Conservation (phyloP, 2,797 vertebrate genomes). For the Sardinella longiceps region DNA sequence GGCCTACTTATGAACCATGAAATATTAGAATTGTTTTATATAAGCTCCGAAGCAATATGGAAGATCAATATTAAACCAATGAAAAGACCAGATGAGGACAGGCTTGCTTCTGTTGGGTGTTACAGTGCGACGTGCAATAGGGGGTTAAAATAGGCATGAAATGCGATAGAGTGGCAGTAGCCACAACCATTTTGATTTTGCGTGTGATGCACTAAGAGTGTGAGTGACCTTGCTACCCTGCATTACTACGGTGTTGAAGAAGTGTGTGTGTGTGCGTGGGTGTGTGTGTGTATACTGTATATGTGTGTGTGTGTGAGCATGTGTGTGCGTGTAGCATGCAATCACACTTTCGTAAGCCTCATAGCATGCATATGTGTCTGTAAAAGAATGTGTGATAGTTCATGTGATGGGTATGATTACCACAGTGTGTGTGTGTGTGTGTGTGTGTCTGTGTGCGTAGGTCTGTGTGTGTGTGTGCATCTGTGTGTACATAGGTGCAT, state of each 20-base stretch:
- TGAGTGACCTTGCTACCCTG: background rate
- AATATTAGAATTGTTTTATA: background rate
- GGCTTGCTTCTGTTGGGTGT: background rate
- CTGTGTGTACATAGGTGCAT: too few relatives aligned
- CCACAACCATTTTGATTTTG: background rate
- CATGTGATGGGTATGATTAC: background rate
- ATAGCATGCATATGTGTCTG: background rate
- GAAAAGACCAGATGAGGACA: conserved; percentile 27
- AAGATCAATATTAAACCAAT: background rate
- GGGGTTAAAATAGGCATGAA: conserved; percentile 29
- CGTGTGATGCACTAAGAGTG: background rate
- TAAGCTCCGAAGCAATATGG: background rate
- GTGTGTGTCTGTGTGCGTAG: background rate
- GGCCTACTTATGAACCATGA: background rate
- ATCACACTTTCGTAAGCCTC: background rate
- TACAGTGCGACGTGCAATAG: background rate
- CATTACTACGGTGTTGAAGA: background rate
- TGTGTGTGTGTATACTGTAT: background rate
- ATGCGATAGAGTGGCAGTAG: conserved; percentile 24
- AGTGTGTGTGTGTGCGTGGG: background rate
- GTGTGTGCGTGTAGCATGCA: background rate
- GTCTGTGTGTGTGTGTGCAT: background rate
- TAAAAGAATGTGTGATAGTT: background rate
- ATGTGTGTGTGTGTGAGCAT: background rate
- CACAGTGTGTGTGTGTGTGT: background rate